Base-by-base conservation (phyloP, 2,797 vertebrate genomes). In the Psittacula echo region DNA sequence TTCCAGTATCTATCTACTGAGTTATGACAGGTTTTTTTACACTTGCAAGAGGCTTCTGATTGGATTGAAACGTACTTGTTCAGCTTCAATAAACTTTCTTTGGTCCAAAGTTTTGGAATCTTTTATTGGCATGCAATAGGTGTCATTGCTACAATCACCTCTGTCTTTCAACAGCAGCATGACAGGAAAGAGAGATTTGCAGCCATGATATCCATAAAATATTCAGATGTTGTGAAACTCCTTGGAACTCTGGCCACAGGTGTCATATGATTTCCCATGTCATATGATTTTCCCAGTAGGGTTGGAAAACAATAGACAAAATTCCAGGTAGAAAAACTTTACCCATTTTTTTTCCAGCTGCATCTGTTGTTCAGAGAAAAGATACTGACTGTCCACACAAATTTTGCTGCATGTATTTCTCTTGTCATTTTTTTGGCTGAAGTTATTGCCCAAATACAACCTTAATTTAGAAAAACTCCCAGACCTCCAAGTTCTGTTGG, bases 271-370 rank as follows among this genome's bases (percentile, higher is more conserved):
- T 78, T 3, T 2, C 39, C 41, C 32, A n/a, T 58, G 45, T 78
- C 19, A 44, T 48, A 39, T 3, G 7, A 15, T 83, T 3, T 2
- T 56, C 30, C 50, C 0, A 0, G 17, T 45, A 51, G 34, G 14
- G 6, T 7, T 87, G 34, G 54, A 65, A 87, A 70, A 64, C 24
- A 78, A 47, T 9, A 58, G 30, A 70, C 17, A 48, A 65, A 83
- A 83, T 53, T 83, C 39, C 56, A 74, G 10, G 11, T 30, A 64
- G 48, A 58, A 83, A n/a, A 83, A 8, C 2, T 77, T 82, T n/a
- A 13, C 17, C 17, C 51, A 6, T 2, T 68, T 58, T 61, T 66
- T 67, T 67, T 61, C 22, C 48, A 56, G 21, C 24, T 77, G n/a
- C 47, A 61, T 22, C 22, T 45, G 30, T 68, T 68, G 16, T 61